Evolutionary conservation across 2,113 vertebrate species (phyloP).

Genomic region (Entelurus aequoreus): DNA sequence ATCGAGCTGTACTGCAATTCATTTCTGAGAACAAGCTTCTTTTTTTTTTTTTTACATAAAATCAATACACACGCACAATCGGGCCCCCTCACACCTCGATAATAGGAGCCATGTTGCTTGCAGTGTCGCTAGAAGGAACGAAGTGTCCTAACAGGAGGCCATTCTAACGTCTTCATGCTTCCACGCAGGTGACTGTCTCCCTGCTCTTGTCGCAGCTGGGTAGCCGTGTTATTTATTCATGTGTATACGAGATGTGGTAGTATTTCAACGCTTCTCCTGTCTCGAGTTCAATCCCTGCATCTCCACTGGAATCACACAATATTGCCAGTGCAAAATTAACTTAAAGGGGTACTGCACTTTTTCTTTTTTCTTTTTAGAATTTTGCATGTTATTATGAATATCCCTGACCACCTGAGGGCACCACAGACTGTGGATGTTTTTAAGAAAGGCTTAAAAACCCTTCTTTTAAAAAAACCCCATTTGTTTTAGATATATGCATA

Average conservation of each 20-base stretch:
- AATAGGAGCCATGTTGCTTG: slow-evolving; percentile 31
- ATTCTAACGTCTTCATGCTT: slow-evolving; percentile 42
- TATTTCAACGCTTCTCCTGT: slow-evolving; percentile 24
- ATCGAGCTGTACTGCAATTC: background rate
- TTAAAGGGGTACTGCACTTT: too few relatives aligned
- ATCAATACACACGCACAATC: background rate
- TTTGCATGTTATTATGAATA: too few relatives aligned
- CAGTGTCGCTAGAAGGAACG: slow-evolving; percentile 36
- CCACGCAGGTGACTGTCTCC: slow-evolving; percentile 23
- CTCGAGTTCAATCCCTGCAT: slow-evolving; percentile 22
- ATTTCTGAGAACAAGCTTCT: background rate
- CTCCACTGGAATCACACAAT: slow-evolving; percentile 20
- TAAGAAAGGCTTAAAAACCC: too few relatives aligned
- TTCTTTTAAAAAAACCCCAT: too few relatives aligned
- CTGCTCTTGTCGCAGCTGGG: slow-evolving; percentile 20
- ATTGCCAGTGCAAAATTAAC: slow-evolving; percentile 1
- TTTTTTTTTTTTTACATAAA: background rate
- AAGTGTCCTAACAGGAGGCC: slow-evolving; percentile 29
- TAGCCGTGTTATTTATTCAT: slow-evolving; percentile 28
- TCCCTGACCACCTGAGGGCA: too few relatives aligned
- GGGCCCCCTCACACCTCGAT: background rate
- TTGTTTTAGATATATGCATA: too few relatives aligned
- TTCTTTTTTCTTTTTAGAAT: too few relatives aligned
- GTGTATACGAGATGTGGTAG: slow-evolving; percentile 29
- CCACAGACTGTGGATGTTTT: too few relatives aligned